Base-by-base conservation (phyloP, 2,113 vertebrate species). In the Scomber japonicus region DNA sequence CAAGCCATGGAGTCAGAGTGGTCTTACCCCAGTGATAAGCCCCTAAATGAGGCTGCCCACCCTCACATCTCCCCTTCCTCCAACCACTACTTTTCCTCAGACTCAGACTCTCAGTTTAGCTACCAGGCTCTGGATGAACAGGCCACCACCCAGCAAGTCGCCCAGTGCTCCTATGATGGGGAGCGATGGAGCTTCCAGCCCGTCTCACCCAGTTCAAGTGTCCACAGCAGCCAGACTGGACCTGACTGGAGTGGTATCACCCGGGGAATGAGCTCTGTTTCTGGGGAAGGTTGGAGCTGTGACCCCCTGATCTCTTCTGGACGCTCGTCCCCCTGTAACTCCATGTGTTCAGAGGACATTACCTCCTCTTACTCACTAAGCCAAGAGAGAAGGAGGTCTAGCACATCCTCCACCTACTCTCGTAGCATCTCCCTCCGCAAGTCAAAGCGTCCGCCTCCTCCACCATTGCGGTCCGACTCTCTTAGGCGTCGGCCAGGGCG, bases 351-450 rank as follows among this genome's bases (percentile, higher is more conserved):
- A 0, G 89, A 95, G 75, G 95, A 94, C 13, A 94, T 86, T 0
- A 87, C 88, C 3, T 63, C 89, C 14, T 93, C 95, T 35, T 12
- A 12, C 73, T 84, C 75, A 60, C 19, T 49, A 0, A 79, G 17
- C 40, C n/a, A 21, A 1, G 70, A 85, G 14, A 79, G 30, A 60
- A 82, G 77, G 27, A 88, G 56, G 46, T 60, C 53, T n/a, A 77
- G 13, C 77, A 90, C 85, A 48, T 89, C 88, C 11, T 85, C 88
- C 3, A 71, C 46, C 11, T 45, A 1, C 61, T 85, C 71, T 10
- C 45, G 5, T 77, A 97, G 94, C 78, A 96, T 99, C 84, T 98
- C 97, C 48, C 90, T 99, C 46, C 96, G 95, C 78, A 99, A 98
- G 89, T 91, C 96, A 2, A 98, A 96, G 93, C 96, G 94, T 9